phyloP scores from a whole-genome alignment of 1,140 invertebrate species.

The Proctacanthus coquilletti region DNA sequence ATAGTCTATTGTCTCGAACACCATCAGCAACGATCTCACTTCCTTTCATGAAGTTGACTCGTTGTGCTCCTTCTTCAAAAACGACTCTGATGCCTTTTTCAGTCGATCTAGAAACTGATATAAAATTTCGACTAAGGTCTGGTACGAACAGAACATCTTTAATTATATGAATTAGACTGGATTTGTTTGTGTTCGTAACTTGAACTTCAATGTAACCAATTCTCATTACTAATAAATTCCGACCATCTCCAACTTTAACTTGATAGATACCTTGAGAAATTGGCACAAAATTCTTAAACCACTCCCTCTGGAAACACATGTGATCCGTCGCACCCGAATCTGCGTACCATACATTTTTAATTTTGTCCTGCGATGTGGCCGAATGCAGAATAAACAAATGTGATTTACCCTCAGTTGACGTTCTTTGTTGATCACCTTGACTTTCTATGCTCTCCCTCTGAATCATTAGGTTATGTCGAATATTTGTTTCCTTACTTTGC shows the following conservation, averaged over 20 bases:
- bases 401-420: no score
- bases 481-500: not conserved
- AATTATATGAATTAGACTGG: slow-evolving; percentile 8
- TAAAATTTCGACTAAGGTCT: slow-evolving; percentile 11
- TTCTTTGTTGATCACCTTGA: no score
- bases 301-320: slow-evolving; percentile 12
- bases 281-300: slow-evolving; percentile 9
- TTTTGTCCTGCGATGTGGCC: not conserved
- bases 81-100: slow-evolving; percentile 12
- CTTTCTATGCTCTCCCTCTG: not conserved
- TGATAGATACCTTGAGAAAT: slow-evolving; percentile 5
- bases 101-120: slow-evolving; percentile 13
- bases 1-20: slow-evolving; percentile 6
- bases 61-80: slow-evolving; percentile 9
- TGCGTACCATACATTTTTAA: slow-evolving; percentile 10
- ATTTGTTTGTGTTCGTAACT: slow-evolving; percentile 9
- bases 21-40: slow-evolving; percentile 8
- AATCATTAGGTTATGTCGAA: not conserved
- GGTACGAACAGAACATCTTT: slow-evolving; percentile 13
- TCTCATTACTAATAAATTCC: slow-evolving; percentile 7
- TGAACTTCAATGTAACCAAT: slow-evolving; percentile 10
- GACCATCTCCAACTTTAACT: slow-evolving; percentile 12
- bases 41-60: slow-evolving; percentile 7
- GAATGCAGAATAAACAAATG: not conserved
- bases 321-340: slow-evolving; percentile 14